Evolutionary conservation across 2,888 invertebrate genomes (phyloP), one percentile per base, ranked within the genome.

Genomic region (Lingula anatina): DNA sequence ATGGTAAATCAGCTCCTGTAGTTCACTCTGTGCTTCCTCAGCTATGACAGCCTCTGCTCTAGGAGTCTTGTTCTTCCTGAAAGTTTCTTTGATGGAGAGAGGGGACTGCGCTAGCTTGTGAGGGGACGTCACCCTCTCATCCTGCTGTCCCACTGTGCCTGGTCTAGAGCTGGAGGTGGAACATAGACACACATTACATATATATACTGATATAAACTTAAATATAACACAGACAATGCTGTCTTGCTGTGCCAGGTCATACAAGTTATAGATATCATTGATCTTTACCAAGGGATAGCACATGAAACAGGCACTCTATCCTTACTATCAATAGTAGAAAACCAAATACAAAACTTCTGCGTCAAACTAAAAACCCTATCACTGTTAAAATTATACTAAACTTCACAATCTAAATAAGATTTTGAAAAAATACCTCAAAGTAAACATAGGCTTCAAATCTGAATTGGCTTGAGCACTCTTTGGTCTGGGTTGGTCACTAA

Each of bases 121-220:
- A 36, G 68, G 69, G 36, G 68, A 64, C 38, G 61, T 58, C 41
- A 70, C 61, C 54, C 60, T 65, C 26, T 70, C 70, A 54, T 72
- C 73, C 25, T 66, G 66, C 12, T 62, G 65, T 1, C 63, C 69
- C 24, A 70, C 70, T 23, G 73, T 69, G 53, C 65, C 68, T 2
- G 73, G 73, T 23, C 73, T 53, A 0, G 71, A 65, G 56, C 71
- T 72, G 52, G 25, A 55, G n/a, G 35, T 12, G n/a, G n/a, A 12
- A 12, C 12, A 35, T 35, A 35, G 35, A n/a, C n/a, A 35, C 35
- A n/a, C n/a, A n/a, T n/a, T n/a, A n/a, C n/a, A n/a, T n/a, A n/a
- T n/a, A n/a, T n/a, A n/a, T n/a, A n/a, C n/a, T n/a, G n/a, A n/a
- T n/a, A n/a, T n/a, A n/a, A n/a, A n/a, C n/a, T n/a, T n/a, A n/a